Conservation (phyloP, 2,797 vertebrate species). For the Arnoldichthys spilopterus region DNA sequence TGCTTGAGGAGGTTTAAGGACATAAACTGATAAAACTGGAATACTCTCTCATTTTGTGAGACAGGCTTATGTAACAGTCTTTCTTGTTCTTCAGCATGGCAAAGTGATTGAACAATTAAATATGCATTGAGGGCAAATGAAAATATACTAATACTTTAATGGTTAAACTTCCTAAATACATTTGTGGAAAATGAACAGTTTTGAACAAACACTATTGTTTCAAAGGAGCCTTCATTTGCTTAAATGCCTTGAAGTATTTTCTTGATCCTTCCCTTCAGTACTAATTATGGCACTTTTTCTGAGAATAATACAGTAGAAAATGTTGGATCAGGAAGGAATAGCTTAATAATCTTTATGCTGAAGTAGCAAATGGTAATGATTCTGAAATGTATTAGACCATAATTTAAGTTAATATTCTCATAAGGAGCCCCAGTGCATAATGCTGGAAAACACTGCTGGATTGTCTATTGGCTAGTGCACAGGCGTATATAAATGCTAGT, state of each 20-base stretch:
- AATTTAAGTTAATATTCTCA: slow-evolving; percentile 56
- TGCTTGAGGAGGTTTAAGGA: slow-evolving; percentile 42
- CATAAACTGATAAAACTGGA: slow-evolving; percentile 65
- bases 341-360: slow-evolving; percentile 34
- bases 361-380: slow-evolving; percentile 48
- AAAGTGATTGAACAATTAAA: slow-evolving; percentile 20
- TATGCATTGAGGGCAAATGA: slow-evolving; percentile 37
- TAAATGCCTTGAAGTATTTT: no score
- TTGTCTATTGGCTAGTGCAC: slow-evolving; percentile 36
- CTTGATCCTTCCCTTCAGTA: neutral
- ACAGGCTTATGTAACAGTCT: slow-evolving; percentile 68
- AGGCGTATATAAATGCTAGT: slow-evolving; percentile 48
- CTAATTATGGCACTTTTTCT: neutral
- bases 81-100: slow-evolving; percentile 55
- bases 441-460: slow-evolving; percentile 55
- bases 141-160: slow-evolving; percentile 11
- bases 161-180: neutral
- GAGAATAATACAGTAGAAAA: no score
- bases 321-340: slow-evolving; percentile 37
- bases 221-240: no score
- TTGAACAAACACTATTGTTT: neutral
- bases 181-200: neutral
- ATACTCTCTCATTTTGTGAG: slow-evolving; percentile 56
- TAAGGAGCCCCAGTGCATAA: slow-evolving; percentile 39
- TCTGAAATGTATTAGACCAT: slow-evolving; percentile 48